phyloP scores from a whole-genome alignment of 2,797 vertebrate species.

The Cossypha caffra region DNA sequence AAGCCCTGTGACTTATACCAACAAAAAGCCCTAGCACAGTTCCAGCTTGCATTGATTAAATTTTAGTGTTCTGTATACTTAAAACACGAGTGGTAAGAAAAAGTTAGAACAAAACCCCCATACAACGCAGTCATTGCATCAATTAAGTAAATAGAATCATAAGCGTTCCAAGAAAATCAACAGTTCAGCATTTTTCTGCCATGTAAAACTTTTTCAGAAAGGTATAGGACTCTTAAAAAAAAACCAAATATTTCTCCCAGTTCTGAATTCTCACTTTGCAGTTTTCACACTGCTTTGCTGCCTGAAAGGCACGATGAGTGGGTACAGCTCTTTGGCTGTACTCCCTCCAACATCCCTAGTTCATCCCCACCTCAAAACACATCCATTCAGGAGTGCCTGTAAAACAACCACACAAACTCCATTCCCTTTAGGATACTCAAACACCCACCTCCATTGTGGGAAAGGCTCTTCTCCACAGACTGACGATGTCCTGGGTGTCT shows the following conservation, averaged over 20 bases:
- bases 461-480: fast-evolving
- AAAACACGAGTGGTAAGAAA: background rate
- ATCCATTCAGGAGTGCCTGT: fast-evolving
- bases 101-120: fast-evolving
- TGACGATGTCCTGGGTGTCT: fast-evolving
- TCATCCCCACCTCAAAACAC: too few species aligned
- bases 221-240: fast-evolving
- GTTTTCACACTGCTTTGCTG: background rate
- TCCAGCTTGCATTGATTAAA: background rate
- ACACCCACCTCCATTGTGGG: fast-evolving
- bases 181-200: fast-evolving
- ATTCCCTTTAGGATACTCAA: fast-evolving
- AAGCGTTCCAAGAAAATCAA: background rate
- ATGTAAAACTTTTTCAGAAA: fast-evolving
- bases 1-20: fast-evolving
- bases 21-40: background rate
- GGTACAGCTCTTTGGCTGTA: background rate
- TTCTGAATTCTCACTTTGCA: background rate
- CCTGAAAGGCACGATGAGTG: fast-evolving
- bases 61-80: background rate
- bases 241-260: background rate
- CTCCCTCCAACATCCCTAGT: background rate
- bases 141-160: background rate
- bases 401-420: background rate
- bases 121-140: background rate